Evolutionary conservation across 2,888 invertebrate genomes (phyloP), one percentile per base, ranked within the genome.

Genomic region (Tridacna gigas): DNA sequence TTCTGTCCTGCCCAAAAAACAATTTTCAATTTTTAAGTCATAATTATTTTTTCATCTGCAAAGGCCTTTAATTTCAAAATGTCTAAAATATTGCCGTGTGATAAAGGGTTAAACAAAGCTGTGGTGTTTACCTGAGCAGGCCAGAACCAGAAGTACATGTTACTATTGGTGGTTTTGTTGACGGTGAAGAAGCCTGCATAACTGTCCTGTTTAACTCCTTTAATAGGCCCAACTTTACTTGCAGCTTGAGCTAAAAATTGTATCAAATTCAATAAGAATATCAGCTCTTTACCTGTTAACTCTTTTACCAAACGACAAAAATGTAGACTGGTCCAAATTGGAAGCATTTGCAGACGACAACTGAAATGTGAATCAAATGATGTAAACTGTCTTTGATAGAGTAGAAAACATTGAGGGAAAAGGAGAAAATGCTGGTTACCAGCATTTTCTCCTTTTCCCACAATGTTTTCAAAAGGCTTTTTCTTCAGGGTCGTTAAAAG

Each of bases 131-230:
- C 95, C 93, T 96, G 96, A 0, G 97, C 96, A 0, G 98, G 98
- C 93, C 98, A 98, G 93, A 97, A 98, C 98, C 98, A 98, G 95
- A 98, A 98, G 95, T 98, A 98, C 95, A 97, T 96, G 93, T 98
- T 98, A 0, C 98, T 97, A 89, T 97, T 96, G 91, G 96, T 97
- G 0, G 95, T 94, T 90, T 97, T 96, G 93, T 98, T 97, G 0
- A 98, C 98, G 0, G 98, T 98, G 78, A 98, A 95, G 93, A 96
- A 98, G 15, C 97, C 94, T n/a, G 97, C 96, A 92, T 97, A 97
- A 91, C 97, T 97, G 88, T 95, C 96, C 37, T 97, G 95, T 20
- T 96, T 95, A 18, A 93, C 91, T 12, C 92, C 92, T 37, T 90
- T 88, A 4, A 94, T 86, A 0, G 89, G 82, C 13, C 91, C 91